These are phyloP conservation scores for Octodon degus DNA, from an alignment of 2,113 vertebrate species.

Conservation along the genomic window DNA sequence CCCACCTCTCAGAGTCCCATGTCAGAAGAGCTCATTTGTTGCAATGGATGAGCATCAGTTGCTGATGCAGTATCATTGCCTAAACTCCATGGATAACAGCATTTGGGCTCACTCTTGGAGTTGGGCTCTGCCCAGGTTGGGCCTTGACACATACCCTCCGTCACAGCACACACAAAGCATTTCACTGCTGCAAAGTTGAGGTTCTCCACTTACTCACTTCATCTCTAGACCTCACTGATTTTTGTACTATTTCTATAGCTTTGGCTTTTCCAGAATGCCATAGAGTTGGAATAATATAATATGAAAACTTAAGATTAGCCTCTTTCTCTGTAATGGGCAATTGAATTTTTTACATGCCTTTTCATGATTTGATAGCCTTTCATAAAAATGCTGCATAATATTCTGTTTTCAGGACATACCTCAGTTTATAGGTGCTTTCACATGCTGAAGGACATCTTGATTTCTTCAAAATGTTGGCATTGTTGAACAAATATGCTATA, in stretches of 20 bases:
- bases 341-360: background rate
- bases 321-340: background rate
- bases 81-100: background rate
- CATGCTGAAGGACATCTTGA: background rate
- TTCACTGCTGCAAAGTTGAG: background rate
- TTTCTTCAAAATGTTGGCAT: background rate
- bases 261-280: background rate
- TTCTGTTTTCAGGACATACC: background rate
- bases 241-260: background rate
- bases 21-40: background rate
- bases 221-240: background rate
- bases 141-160: background rate
- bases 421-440: background rate
- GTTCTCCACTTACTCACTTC: background rate
- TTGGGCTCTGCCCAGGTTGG: background rate
- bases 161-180: background rate
- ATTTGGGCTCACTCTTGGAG: background rate
- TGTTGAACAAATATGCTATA: background rate
- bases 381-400: background rate
- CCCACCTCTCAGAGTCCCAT: no score
- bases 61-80: background rate
- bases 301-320: background rate
- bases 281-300: background rate
- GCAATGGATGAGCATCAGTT: background rate
- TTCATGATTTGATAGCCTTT: background rate